Conservation (phyloP, 1,140 invertebrate genomes). For the Leptopilina clavipes region DNA sequence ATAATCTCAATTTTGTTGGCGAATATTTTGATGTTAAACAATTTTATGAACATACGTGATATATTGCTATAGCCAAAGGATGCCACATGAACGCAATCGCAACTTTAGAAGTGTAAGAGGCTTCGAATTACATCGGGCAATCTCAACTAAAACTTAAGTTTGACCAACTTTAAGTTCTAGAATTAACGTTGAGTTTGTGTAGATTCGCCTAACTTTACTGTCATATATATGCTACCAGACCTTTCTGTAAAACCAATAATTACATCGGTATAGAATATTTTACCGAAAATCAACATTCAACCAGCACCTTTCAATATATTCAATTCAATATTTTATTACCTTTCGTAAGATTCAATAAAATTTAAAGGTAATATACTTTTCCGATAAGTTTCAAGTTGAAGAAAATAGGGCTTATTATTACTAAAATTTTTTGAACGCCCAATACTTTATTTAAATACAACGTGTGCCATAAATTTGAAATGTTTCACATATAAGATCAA, state of each 20-base stretch:
- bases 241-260: constrained; percentile 16
- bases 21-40: neutral
- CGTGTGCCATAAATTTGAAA: neutral
- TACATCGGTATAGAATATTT: neutral
- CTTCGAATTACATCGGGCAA: constrained; percentile 43
- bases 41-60: neutral
- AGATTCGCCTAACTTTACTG: neutral
- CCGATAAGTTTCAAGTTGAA: too few species aligned
- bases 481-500: neutral
- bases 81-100: neutral
- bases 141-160: constrained; percentile 47
- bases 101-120: constrained; percentile 28
- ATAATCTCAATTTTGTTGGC: neutral
- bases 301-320: neutral
- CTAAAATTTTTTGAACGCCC: neutral
- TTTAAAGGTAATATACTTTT: neutral
- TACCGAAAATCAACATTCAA: neutral
- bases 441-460: neutral
- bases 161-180: constrained; percentile 41
- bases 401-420: neutral
- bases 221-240: neutral
- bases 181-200: constrained; percentile 40
- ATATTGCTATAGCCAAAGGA: neutral
- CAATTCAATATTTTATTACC: too few species aligned
- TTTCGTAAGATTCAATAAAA: too few species aligned